A percentile compares a stretch with the other conserved stretches of the same genome.
Conservation (phyloP, 1,140 invertebrate genomes). For the Psilanteris sp. region DNA sequence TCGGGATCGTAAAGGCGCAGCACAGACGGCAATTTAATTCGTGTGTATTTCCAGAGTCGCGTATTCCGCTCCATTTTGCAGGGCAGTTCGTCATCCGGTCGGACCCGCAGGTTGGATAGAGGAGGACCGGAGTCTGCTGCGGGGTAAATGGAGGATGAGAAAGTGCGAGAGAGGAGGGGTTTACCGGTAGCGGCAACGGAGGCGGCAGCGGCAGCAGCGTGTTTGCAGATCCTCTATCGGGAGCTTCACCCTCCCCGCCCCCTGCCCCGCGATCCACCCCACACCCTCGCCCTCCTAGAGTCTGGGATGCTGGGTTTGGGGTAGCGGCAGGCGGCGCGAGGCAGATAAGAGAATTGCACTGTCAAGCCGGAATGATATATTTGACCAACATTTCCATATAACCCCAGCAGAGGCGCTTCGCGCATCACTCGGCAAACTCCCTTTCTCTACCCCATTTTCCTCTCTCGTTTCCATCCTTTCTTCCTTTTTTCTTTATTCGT, state of each 20-base stretch:
- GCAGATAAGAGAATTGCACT: constrained; percentile 92
- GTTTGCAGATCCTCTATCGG: constrained; percentile 81
- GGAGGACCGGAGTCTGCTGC: constrained; percentile 63
- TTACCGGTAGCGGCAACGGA: constrained; percentile 56
- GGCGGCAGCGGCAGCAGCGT: constrained; percentile 65
- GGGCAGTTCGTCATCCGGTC: constrained; percentile 75
- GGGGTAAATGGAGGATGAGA: constrained; percentile 68
- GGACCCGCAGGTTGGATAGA: constrained; percentile 67
- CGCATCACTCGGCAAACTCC: constrained; percentile 69
- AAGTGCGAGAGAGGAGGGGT: constrained; percentile 59
- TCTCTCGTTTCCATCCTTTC: constrained; percentile 48
- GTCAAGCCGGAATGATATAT: constrained; percentile 92
- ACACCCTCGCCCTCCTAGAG: constrained; percentile 70
- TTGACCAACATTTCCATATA: constrained; percentile 91
- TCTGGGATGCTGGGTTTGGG: constrained; percentile 71
- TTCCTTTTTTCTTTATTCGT: constrained; percentile 60
- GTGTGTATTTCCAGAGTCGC: constrained; percentile 69
- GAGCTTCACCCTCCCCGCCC: constrained; percentile 71
- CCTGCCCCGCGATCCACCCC: constrained; percentile 69
- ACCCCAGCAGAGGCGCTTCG: constrained; percentile 77
- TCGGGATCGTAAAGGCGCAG: no score
- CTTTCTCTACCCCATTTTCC: constrained; percentile 70
- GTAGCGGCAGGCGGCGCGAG: constrained; percentile 72
- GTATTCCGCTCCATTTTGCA: constrained; percentile 73
- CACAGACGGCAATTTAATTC: constrained; percentile 61